Percentiles rank a stretch among this genome's conserved stretches.
Conservation (phyloP, 2,797 vertebrate species). For the Benthosema pterotum region DNA sequence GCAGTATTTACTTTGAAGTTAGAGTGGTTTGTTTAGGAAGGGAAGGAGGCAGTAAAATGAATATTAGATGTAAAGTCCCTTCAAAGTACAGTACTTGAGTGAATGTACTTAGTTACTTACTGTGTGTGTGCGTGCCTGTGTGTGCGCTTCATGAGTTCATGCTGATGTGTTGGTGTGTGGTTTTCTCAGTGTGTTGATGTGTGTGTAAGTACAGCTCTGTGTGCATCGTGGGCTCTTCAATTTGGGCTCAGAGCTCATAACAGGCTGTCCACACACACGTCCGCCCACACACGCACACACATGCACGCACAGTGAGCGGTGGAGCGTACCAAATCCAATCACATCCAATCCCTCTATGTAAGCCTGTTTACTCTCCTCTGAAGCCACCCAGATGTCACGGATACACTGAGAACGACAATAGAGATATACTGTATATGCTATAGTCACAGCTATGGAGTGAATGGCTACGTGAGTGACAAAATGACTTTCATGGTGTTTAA, state of each 20-base stretch:
- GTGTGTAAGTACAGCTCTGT: slow-evolving; percentile 50
- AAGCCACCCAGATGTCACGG: slow-evolving; percentile 56
- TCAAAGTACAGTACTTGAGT: too few species aligned
- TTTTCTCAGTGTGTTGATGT: slow-evolving; percentile 48
- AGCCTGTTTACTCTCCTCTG: slow-evolving; percentile 58
- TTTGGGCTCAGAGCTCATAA: slow-evolving; percentile 57
- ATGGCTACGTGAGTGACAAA: too few species aligned
- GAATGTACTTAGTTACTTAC: too few species aligned
- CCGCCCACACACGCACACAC: slow-evolving; percentile 29
- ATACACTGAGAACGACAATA: too few species aligned
- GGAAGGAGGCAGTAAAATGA: too few species aligned
- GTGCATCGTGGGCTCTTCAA: slow-evolving; percentile 54
- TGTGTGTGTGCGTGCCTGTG: neutral
- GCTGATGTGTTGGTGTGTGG: slow-evolving; percentile 32
- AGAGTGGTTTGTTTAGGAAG: too few species aligned
- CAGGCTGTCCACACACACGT: slow-evolving; percentile 48
- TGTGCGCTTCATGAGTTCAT: slow-evolving; percentile 18
- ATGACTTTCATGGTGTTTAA: too few species aligned
- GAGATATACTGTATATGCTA: too few species aligned
- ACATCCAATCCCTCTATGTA: slow-evolving; percentile 16
- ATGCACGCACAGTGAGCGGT: slow-evolving; percentile 33
- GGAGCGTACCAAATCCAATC: slow-evolving; percentile 16
- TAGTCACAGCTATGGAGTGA: too few species aligned
- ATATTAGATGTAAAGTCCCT: too few species aligned
- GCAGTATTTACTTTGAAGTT: too few species aligned